Base-by-base conservation (phyloP, 1,140 invertebrate genomes). In the Nylanderia fulva region DNA sequence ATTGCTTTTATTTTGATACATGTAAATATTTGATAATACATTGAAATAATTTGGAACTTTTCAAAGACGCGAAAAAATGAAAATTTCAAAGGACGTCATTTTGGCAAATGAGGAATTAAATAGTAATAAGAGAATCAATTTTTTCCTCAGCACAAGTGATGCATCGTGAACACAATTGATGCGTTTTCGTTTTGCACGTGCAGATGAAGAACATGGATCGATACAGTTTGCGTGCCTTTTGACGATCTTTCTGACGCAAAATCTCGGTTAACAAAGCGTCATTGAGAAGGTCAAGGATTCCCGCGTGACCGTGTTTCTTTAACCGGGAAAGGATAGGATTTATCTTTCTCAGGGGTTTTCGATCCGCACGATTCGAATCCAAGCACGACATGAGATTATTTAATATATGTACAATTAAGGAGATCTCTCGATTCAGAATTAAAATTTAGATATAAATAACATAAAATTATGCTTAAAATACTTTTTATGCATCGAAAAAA, bases 191-290 rank as follows among this genome's bases (percentile, higher is more conserved):
- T 15, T 39, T 15, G 54, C 15, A 52, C 21, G 15, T 48, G 11
- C 1, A 6, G 45, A 48, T 18, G 45, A 33, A 15, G 9, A 24
- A 15, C 8, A 8, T 13, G 63, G 15, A 82, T 82, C 77, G 52
- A 82, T 82, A 68, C 36, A 3, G 52, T 18, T 72, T 33, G 77
- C 77, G 77, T 80, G 77, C n/a, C 52, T 58, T 24, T 71, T 48
- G 64, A 80, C 52, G 64, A 76, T 84, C 45, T 76, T n/a, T n/a
- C n/a, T 6, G 69, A 84, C 29, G 82, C 82, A 77, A 61, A 61
- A 75, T 84, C 82, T 68, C 24, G 56, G 1, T 77, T 52, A 84
- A 63, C 39, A 39, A 63, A 84, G 77, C 56, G 56, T 48, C 15
- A 45, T 27, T 3, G 36, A 58, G 56, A 84, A 75, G 82, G 60